Conservation (phyloP, 2,113 vertebrate genomes). For the Petrocephalus microphthalmus region DNA sequence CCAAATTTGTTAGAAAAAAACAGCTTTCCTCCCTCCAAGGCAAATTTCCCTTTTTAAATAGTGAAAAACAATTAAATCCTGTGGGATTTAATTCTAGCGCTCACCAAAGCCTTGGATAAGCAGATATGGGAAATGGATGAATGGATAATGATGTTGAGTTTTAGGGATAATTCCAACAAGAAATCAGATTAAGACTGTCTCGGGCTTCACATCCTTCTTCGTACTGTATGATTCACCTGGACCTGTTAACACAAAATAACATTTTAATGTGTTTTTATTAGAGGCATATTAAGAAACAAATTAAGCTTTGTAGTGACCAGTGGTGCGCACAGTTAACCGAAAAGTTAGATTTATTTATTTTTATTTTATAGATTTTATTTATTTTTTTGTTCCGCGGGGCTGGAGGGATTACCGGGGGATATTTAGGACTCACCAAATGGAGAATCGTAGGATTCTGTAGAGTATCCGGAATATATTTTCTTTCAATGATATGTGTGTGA, state of each 20-base stretch:
- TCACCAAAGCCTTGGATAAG: not conserved
- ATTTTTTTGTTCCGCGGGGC: too few species aligned
- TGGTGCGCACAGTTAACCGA: not conserved
- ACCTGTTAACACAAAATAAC: not conserved
- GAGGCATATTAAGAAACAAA: not conserved
- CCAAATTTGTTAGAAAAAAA: not conserved
- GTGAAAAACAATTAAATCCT: not conserved
- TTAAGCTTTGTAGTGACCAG: not conserved
- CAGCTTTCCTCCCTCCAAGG: not conserved
- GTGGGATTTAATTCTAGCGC: not conserved
- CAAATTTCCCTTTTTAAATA: not conserved
- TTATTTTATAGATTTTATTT: too few species aligned
- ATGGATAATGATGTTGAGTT: not conserved
- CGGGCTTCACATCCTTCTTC: not conserved
- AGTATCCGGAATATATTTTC: not conserved
- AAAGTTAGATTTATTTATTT: not conserved
- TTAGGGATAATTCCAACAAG: not conserved
- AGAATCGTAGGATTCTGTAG: not conserved
- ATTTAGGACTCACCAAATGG: not conserved
- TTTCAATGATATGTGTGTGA: not conserved
- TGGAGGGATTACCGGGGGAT: not conserved
- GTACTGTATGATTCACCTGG: not conserved
- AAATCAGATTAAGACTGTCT: not conserved
- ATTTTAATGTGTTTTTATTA: not conserved
- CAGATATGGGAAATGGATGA: not conserved